phyloP scores from a whole-genome alignment of 2,113 vertebrate species.

The Gobiocypris rarus region DNA sequence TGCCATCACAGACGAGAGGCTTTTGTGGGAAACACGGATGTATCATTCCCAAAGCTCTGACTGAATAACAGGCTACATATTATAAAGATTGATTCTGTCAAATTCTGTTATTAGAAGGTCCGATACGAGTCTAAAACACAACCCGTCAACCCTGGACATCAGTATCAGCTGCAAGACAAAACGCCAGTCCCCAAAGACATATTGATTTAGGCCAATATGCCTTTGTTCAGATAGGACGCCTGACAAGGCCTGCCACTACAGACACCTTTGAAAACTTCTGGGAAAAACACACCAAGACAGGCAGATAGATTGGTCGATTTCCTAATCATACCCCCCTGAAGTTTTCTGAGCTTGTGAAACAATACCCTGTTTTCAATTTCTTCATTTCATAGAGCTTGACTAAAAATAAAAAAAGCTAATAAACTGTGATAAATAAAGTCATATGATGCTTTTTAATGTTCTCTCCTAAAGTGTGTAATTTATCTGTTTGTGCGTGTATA shows the following conservation, averaged over 20 bases:
- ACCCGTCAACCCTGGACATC: conserved; percentile 19
- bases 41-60: conserved; percentile 27
- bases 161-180: conserved; percentile 27
- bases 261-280: conserved; percentile 31
- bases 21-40: conserved; percentile 6
- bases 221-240: conserved; percentile 26
- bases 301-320: conserved; percentile 50
- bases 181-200: conserved; percentile 7
- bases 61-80: conserved; percentile 37
- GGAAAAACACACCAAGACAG: conserved; percentile 29
- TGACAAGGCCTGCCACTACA: conserved; percentile 41
- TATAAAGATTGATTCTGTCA: conserved; percentile 48
- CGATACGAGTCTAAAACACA: conserved; percentile 26
- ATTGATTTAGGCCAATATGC: conserved; percentile 29
- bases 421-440: not conserved
- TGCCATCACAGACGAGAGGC: not conserved
- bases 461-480: too few relatives aligned
- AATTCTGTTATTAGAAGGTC: conserved; percentile 40
- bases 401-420: not conserved
- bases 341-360: conserved; percentile 6
- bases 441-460: too few relatives aligned
- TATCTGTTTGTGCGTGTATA: too few relatives aligned
- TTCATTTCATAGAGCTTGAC: not conserved
- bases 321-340: conserved; percentile 53
- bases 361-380: not conserved